phyloP scores from a whole-genome alignment of 2,888 invertebrate genomes.

The Nipponacmea schrenckii region DNA sequence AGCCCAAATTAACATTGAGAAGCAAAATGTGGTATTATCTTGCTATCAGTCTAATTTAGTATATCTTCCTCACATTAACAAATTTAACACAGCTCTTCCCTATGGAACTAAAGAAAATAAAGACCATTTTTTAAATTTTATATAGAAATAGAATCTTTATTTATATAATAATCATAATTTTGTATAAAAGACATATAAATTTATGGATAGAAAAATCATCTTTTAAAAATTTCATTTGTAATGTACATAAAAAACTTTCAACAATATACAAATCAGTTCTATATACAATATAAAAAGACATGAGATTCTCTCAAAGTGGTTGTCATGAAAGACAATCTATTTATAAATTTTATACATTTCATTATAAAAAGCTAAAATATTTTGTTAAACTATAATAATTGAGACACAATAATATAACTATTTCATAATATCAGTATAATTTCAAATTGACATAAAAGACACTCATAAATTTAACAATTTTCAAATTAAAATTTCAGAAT shows the following conservation, averaged over 20 bases:
- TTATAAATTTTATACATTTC: neutral
- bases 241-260: neutral
- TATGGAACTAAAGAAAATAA: no score
- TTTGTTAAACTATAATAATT: neutral
- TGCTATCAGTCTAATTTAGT: no score
- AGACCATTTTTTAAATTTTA: neutral
- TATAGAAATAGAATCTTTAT: constrained; percentile 9
- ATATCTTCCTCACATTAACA: no score
- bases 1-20: no score
- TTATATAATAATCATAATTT: constrained; percentile 1
- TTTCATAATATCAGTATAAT: no score
- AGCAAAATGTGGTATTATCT: no score
- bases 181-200: constrained; percentile 4
- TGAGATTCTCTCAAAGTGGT: neutral
- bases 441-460: no score
- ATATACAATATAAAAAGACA: neutral
- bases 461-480: no score
- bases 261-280: neutral
- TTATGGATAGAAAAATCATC: neutral
- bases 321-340: neutral
- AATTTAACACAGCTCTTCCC: no score
- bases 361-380: neutral
- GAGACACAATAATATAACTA: no score
- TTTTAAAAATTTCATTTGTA: neutral
- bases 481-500: no score